A percentile compares a stretch with the other conserved stretches of the same genome.
Evolutionary conservation across 2,113 vertebrate genomes (phyloP).

Genomic region (Oryzias woworae): DNA sequence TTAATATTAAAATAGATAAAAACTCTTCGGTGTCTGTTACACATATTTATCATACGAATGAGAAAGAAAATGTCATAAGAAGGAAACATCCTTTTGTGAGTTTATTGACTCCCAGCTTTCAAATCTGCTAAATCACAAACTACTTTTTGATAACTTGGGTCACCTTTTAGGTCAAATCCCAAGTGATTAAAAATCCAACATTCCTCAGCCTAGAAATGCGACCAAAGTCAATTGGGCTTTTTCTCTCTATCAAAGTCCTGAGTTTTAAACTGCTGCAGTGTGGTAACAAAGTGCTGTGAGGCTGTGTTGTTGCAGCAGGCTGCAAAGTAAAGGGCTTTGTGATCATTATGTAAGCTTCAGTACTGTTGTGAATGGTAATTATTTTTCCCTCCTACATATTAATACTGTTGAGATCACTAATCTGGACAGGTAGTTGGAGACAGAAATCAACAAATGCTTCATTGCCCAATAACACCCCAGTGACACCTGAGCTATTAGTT

Average conservation of each 20-base stretch:
- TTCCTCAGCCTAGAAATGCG: conserved; percentile 26
- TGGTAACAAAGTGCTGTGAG: conserved; percentile 40
- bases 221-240: conserved; percentile 55
- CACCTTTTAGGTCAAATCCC: conserved; percentile 25
- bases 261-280: conserved; percentile 20
- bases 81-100: not conserved
- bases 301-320: conserved; percentile 5
- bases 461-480: conserved; percentile 22
- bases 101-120: conserved; percentile 14
- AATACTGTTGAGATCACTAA: conserved; percentile 26
- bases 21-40: too few species aligned
- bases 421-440: conserved; percentile 18
- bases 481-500: conserved; percentile 39
- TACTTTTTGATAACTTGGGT: not conserved
- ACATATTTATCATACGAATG: too few species aligned
- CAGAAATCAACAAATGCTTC: conserved; percentile 32
- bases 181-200: conserved; percentile 36
- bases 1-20: too few species aligned
- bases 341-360: conserved; percentile 43
- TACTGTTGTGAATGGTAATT: conserved; percentile 7
- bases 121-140: conserved; percentile 21
- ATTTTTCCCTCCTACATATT: conserved; percentile 37
- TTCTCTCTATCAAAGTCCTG: conserved; percentile 10
- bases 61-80: conserved; percentile 1
- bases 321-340: conserved; percentile 14